Evolutionary conservation across 2,888 invertebrate genomes (phyloP).

Genomic region (Parnassius glacialis): DNA sequence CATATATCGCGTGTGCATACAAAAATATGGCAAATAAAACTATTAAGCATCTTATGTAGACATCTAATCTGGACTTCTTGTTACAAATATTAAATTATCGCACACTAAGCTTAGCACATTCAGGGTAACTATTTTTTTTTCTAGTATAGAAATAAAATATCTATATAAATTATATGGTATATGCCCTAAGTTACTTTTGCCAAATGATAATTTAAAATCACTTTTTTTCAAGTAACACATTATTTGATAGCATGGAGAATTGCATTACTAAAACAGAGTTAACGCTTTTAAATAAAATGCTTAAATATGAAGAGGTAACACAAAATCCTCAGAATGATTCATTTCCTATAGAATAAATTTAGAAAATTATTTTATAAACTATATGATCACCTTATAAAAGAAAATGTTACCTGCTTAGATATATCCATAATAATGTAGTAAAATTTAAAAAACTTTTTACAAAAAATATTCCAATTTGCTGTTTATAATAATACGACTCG

Average conservation of each 20-base stretch:
- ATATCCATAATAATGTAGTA: conserved; percentile 58
- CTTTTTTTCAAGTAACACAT: conserved; percentile 7
- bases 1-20: conserved; percentile 53
- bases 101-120: conserved; percentile 16
- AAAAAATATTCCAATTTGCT: conserved; percentile 76
- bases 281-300: conserved; percentile 6
- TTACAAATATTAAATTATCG: conserved; percentile 8
- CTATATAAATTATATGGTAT: neutral
- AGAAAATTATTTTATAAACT: conserved; percentile 67
- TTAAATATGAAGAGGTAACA: conserved; percentile 43
- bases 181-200: conserved; percentile 13
- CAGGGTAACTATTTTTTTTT: conserved; percentile 21
- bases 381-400: conserved; percentile 69
- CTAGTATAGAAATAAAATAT: too few relatives aligned
- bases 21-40: conserved; percentile 64
- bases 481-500: conserved; percentile 59
- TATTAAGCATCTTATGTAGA: conserved; percentile 35
- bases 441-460: conserved; percentile 70
- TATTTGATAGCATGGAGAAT: conserved; percentile 1
- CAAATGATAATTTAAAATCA: conserved; percentile 1
- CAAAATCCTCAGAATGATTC: conserved; percentile 38
- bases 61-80: conserved; percentile 5
- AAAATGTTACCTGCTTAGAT: conserved; percentile 71
- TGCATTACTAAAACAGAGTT: conserved; percentile 2
- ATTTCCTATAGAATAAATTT: conserved; percentile 53